Conservation (phyloP, 2,113 vertebrate species). For the Pyxicephalus adspersus region DNA sequence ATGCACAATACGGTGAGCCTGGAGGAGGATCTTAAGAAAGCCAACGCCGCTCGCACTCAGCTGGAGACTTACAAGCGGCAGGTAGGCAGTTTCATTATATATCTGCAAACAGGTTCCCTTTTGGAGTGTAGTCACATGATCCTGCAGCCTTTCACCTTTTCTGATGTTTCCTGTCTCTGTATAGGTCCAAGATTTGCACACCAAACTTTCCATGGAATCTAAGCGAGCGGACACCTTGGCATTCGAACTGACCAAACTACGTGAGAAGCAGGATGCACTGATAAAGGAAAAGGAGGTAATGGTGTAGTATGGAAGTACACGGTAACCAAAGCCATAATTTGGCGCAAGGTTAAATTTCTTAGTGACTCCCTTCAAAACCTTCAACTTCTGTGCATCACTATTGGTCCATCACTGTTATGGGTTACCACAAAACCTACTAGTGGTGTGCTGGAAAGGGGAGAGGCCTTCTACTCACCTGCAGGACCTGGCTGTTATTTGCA, state of each 20-base stretch:
- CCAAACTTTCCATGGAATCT: slow-evolving; percentile 88
- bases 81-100: slow-evolving; percentile 65
- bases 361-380: too few relatives aligned
- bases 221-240: slow-evolving; percentile 90
- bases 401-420: too few relatives aligned
- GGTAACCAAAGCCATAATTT: too few relatives aligned
- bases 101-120: neutral
- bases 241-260: slow-evolving; percentile 90
- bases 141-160: neutral
- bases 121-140: too few relatives aligned
- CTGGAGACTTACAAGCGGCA: slow-evolving; percentile 94
- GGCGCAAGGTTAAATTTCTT: too few relatives aligned
- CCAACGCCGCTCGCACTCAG: slow-evolving; percentile 90
- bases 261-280: slow-evolving; percentile 90
- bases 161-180: neutral
- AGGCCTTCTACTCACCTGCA: too few relatives aligned
- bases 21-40: slow-evolving; percentile 95
- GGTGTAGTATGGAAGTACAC: neutral
- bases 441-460: too few relatives aligned
- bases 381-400: too few relatives aligned
- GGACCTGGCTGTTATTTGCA: too few relatives aligned
- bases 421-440: too few relatives aligned
- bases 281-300: slow-evolving; percentile 93
- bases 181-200: slow-evolving; percentile 93
- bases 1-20: slow-evolving; percentile 95